Conservation (phyloP, 2,888 invertebrate genomes). For the Synanthedon formicaeformis region DNA sequence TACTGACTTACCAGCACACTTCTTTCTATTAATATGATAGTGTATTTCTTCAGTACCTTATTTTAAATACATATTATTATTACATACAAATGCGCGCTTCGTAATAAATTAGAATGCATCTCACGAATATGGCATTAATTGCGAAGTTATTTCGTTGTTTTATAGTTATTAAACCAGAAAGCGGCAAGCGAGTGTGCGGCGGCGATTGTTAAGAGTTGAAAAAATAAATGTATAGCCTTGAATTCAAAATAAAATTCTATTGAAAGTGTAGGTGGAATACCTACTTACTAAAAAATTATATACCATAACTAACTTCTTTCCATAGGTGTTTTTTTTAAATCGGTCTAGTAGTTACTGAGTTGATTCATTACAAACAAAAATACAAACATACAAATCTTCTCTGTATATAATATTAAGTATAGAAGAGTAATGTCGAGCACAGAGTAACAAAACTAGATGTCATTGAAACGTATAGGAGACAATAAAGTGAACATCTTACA, state of each 20-base stretch:
- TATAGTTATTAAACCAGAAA: conserved; percentile 46
- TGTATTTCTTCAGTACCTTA: too few species aligned
- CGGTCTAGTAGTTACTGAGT: too few species aligned
- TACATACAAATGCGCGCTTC: conserved; percentile 6
- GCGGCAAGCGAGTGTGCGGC: conserved; percentile 34
- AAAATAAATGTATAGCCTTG: conserved; percentile 6
- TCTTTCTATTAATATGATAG: too few species aligned
- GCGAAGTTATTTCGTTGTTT: conserved; percentile 22
- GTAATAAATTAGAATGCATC: conserved; percentile 21
- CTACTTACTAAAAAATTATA: too few species aligned
- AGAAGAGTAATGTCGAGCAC: too few species aligned
- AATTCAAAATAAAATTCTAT: not conserved
- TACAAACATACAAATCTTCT: too few species aligned
- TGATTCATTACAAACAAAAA: too few species aligned
- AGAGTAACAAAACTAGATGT: not conserved
- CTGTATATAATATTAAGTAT: too few species aligned
- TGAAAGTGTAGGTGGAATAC: not conserved
- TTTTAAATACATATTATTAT: not conserved
- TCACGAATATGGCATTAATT: conserved; percentile 42
- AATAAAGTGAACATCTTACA: not conserved
- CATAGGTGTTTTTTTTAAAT: too few species aligned
- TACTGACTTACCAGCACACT: too few species aligned
- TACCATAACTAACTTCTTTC: too few species aligned
- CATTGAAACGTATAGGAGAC: conserved; percentile 5
- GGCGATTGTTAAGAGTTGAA: conserved; percentile 6